Conservation (phyloP, 2,888 invertebrate species). For the Suillia variegata region DNA sequence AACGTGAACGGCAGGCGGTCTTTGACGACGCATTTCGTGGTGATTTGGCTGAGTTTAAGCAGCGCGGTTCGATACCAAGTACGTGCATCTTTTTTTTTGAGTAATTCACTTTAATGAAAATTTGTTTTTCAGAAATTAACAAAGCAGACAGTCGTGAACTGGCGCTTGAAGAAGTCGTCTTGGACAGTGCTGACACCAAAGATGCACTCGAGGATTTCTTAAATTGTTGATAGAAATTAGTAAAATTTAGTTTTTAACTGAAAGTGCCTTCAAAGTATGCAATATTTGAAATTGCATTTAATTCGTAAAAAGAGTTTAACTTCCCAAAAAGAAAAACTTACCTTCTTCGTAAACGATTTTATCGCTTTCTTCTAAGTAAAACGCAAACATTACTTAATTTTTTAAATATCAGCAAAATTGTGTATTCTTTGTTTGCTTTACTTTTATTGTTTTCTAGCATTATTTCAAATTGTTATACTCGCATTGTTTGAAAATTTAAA, state of each 20-base stretch:
- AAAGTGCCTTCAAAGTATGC: background rate
- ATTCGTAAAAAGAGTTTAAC: no score
- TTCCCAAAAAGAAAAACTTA: no score
- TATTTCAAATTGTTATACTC: no score
- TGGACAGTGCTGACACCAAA: conserved; percentile 68
- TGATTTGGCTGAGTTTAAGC: conserved; percentile 70
- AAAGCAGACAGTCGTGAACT: conserved; percentile 48
- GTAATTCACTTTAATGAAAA: no score
- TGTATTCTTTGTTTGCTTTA: no score
- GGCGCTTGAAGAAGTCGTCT: conserved; percentile 69
- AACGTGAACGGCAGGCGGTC: conserved; percentile 71
- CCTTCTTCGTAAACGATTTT: no score
- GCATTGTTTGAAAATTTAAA: no score
- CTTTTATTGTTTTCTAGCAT: no score
- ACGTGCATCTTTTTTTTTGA: conserved; percentile 34
- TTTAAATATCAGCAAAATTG: no score
- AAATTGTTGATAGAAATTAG: conserved; percentile 62
- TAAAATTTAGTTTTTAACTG: no score
- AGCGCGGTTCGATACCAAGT: conserved; percentile 69
- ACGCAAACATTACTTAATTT: no score
- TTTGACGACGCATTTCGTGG: conserved; percentile 74
- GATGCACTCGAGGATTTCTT: conserved; percentile 70
- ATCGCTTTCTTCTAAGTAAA: no score
- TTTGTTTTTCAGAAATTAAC: conserved; percentile 40
- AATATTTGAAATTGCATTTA: background rate